A percentile compares a stretch with the other conserved stretches of the same genome.
These are phyloP conservation scores for Epicampocera succincta DNA, from an alignment of 2,888 invertebrate genomes.

Conservation along the genomic window DNA sequence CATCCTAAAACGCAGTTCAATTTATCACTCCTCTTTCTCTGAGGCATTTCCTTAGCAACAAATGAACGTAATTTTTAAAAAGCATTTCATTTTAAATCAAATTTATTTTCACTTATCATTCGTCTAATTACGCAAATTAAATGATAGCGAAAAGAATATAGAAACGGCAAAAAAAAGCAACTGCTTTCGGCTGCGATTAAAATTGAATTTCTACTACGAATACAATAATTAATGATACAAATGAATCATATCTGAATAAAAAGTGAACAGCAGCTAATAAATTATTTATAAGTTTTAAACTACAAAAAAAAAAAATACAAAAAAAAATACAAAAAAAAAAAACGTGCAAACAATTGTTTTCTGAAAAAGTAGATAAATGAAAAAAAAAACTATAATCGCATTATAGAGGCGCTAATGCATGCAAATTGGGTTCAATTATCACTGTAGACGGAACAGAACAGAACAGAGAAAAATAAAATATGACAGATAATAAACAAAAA, in stretches of 20 bases:
- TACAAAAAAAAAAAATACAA: conserved; percentile 18
- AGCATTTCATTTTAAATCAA: conserved; percentile 26
- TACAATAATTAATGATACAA: conserved; percentile 50
- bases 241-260: conserved; percentile 54
- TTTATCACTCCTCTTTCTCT: conserved; percentile 35
- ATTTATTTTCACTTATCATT: conserved; percentile 52
- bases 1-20: conserved; percentile 38
- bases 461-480: no score
- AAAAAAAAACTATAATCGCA: conserved; percentile 33
- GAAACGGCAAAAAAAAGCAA: background rate
- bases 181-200: conserved; percentile 15
- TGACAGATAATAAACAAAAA: background rate
- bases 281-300: conserved; percentile 64
- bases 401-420: conserved; percentile 73
- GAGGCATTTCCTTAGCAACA: conserved; percentile 10
- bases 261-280: conserved; percentile 59
- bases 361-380: conserved; percentile 11
- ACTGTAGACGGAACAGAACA: conserved; percentile 22
- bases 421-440: conserved; percentile 75
- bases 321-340: background rate
- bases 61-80: conserved; percentile 9
- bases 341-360: conserved; percentile 40
- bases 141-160: conserved; percentile 10
- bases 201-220: conserved; percentile 36
- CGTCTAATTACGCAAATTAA: conserved; percentile 61